Evolutionary conservation across 2,797 vertebrate genomes (phyloP).

Genomic region (Chaetodon trifasciatus): DNA sequence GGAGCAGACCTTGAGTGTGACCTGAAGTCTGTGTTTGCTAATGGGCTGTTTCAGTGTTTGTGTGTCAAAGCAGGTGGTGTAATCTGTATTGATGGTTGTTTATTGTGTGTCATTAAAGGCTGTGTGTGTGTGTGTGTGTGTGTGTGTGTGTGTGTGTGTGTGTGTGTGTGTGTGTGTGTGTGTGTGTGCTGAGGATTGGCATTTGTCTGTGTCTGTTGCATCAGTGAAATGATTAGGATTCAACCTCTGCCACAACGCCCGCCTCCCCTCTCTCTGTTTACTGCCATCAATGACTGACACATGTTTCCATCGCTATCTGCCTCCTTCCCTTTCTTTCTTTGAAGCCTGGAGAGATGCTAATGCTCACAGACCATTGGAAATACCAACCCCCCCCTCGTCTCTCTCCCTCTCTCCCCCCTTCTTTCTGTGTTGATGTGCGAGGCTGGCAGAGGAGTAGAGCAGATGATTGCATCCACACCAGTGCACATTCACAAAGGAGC

Average conservation of each 20-base stretch:
- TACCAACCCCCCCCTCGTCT: neutral
- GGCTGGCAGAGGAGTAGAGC: conserved; percentile 62
- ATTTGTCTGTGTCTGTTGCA: conserved; percentile 9
- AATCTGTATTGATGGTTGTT: conserved; percentile 51
- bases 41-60: conserved; percentile 48
- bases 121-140: neutral
- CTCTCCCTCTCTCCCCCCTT: neutral
- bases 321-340: conserved; percentile 32
- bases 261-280: neutral
- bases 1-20: conserved; percentile 58
- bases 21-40: conserved; percentile 62
- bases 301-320: conserved; percentile 25
- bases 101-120: conserved; percentile 33
- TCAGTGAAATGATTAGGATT: conserved; percentile 33
- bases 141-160: neutral
- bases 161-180: conserved; percentile 13
- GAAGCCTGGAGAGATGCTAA: conserved; percentile 30
- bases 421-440: conserved; percentile 51
- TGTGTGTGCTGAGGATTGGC: neutral
- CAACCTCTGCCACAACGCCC: conserved; percentile 1
- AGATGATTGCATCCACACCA: conserved; percentile 77
- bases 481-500: conserved; percentile 79
- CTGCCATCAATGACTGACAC: conserved; percentile 13
- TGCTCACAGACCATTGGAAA: conserved; percentile 40
- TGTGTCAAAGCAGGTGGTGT: conserved; percentile 31